Evolutionary conservation across 2,797 vertebrate species (phyloP).

Genomic region (Myripristis jacobus): DNA sequence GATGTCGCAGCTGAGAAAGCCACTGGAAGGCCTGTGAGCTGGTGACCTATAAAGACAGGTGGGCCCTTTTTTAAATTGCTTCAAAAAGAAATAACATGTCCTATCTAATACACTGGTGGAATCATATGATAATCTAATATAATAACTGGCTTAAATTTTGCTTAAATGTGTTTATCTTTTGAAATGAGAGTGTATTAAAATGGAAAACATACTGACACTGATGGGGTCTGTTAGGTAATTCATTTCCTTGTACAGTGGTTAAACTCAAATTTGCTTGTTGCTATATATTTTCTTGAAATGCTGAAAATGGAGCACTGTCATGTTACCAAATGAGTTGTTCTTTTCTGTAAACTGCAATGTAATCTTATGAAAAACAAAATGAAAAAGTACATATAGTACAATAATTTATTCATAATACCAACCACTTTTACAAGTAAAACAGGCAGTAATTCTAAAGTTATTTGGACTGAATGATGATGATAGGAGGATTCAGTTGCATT

Average conservation of each 20-base stretch:
- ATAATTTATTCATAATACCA: too few relatives aligned
- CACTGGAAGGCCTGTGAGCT: conserved; percentile 84
- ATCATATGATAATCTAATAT: neutral
- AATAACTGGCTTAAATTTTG: neutral
- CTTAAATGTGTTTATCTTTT: too few relatives aligned
- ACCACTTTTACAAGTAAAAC: too few relatives aligned
- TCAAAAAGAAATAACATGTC: neutral
- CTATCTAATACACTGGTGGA: neutral
- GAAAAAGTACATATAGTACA: neutral
- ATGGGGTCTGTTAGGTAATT: neutral
- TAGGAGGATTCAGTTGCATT: neutral
- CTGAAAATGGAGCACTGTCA: neutral
- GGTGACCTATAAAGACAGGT: conserved; percentile 76
- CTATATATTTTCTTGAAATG: neutral
- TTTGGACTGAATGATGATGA: neutral
- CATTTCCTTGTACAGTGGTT: neutral
- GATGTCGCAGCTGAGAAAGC: conserved; percentile 86
- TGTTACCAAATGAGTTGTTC: neutral
- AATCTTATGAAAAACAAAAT: neutral
- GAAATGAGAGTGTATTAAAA: too few relatives aligned
- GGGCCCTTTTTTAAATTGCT: conserved; percentile 1
- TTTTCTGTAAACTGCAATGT: neutral
- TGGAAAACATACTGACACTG: too few relatives aligned
- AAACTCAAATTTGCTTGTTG: neutral
- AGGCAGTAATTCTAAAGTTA: neutral